These are phyloP conservation scores for Corythaeola cristata DNA, from an alignment of 2,113 vertebrate species.

Conservation along the genomic window DNA sequence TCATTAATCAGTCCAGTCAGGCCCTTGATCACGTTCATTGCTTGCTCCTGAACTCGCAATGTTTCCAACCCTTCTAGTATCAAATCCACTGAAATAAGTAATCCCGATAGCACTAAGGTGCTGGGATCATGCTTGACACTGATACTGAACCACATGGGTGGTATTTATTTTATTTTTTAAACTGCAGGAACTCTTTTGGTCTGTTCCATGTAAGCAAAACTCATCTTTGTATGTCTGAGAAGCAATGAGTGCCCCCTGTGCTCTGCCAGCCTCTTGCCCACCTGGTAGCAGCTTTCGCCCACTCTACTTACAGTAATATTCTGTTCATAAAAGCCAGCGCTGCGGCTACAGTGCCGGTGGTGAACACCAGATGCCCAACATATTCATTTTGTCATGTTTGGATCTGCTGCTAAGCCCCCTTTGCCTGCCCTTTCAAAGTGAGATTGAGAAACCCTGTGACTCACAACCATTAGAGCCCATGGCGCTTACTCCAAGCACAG, in stretches of 20 bases:
- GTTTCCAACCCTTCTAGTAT: neutral
- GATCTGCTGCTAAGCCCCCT: neutral
- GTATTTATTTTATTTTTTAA: neutral
- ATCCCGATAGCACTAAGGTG: neutral
- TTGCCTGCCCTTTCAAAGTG: neutral
- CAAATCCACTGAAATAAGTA: neutral
- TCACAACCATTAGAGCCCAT: neutral
- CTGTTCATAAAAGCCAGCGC: neutral
- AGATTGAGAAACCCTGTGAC: neutral
- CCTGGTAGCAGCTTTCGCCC: neutral
- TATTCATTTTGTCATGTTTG: neutral
- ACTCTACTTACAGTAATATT: neutral
- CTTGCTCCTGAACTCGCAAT: neutral
- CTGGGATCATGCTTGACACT: neutral
- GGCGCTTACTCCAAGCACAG: neutral
- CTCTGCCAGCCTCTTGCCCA: neutral
- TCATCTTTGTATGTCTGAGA: neutral
- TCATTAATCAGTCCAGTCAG: neutral
- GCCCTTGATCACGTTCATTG: neutral
- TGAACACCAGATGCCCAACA: neutral
- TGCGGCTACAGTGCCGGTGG: rapidly evolving
- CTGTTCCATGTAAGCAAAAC: neutral
- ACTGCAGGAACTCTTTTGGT: neutral
- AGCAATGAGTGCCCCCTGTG: neutral
- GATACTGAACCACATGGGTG: neutral